Percentiles rank a stretch among this genome's conserved stretches.
phyloP scores from a whole-genome alignment of 92 coral and sea anemone species.

The Epizoanthus stellaris region DNA sequence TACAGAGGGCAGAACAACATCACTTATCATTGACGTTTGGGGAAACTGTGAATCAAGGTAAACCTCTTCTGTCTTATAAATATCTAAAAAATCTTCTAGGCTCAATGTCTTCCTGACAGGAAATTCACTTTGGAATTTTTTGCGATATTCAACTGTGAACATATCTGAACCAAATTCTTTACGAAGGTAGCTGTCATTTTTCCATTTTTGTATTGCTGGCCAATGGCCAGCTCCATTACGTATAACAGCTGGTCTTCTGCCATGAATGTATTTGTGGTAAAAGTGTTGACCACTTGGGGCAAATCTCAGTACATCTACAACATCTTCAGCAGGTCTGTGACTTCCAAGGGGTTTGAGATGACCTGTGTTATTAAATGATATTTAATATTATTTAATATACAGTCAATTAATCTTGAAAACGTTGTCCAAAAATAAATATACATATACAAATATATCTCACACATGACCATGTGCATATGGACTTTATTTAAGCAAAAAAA shows the following conservation, averaged over 20 bases:
- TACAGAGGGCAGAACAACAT: conserved; percentile 78
- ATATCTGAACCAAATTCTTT: conserved; percentile 73
- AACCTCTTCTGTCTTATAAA: conserved; percentile 77
- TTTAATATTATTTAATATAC: no score
- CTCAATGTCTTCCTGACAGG: conserved; percentile 76
- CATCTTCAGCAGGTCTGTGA: conserved; percentile 76
- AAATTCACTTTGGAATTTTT: conserved; percentile 77
- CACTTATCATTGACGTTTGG: conserved; percentile 69
- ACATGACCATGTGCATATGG: no score
- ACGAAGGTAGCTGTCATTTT: conserved; percentile 80
- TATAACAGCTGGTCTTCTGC: conserved; percentile 86
- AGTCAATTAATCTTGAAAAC: no score
- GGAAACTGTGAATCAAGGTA: conserved; percentile 93
- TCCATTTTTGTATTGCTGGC: conserved; percentile 90
- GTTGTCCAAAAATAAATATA: no score
- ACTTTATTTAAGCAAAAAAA: no score
- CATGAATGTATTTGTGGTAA: conserved; percentile 79
- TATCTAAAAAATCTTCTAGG: conserved; percentile 73
- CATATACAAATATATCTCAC: no score
- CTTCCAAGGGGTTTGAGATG: conserved; percentile 77
- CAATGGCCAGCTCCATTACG: conserved; percentile 90
- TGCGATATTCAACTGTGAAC: conserved; percentile 81
- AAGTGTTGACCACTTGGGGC: conserved; percentile 89
- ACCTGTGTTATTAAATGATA: conserved; percentile 47
- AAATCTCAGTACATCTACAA: conserved; percentile 66